phyloP scores from a whole-genome alignment of 2,113 vertebrate genomes.

The Cygnus buccinator region DNA sequence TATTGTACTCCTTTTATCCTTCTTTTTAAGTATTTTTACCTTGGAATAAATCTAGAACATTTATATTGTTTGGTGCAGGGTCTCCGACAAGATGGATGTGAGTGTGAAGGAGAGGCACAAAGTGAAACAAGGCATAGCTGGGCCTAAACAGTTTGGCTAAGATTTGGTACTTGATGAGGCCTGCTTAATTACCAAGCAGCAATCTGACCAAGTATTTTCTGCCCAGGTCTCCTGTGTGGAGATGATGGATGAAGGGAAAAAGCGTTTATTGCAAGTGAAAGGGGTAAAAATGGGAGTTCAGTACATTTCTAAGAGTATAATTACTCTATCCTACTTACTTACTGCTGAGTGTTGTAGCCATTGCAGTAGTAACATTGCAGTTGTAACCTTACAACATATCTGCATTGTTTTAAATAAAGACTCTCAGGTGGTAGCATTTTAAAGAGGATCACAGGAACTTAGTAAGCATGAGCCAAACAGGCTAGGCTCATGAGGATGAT shows the following conservation, averaged over 20 bases:
- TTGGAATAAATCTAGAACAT: background rate
- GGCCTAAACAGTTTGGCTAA: background rate
- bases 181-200: background rate
- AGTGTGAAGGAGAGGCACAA: background rate
- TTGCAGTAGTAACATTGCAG: background rate
- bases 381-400: background rate
- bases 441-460: background rate
- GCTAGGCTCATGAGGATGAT: background rate
- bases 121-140: background rate
- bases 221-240: background rate
- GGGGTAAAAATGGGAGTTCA: background rate
- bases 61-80: background rate
- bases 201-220: background rate
- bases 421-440: background rate
- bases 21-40: background rate
- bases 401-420: background rate
- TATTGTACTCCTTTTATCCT: background rate
- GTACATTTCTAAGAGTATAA: background rate
- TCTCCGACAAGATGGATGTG: background rate
- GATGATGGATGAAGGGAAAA: background rate
- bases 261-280: background rate
- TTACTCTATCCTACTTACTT: background rate
- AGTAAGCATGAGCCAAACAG: background rate
- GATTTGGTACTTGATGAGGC: background rate
- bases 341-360: background rate